Evolutionary conservation across 1,140 invertebrate genomes (phyloP), one percentile per base, ranked within the genome.

Genomic region (Acromyrmex charruanus): DNA sequence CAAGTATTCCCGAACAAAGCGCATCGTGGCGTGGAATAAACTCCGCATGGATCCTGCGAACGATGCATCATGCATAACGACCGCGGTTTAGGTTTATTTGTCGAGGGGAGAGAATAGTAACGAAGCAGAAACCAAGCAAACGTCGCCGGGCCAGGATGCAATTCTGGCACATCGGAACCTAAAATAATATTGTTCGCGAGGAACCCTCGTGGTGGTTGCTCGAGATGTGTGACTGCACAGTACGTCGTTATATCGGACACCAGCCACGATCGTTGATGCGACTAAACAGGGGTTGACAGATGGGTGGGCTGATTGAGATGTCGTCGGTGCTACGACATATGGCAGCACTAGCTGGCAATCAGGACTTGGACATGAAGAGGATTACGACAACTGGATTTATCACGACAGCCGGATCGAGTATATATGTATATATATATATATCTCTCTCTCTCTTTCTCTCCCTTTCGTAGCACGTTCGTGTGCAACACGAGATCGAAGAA

Each of bases 111-210:
- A 63, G 77, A 75, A 75, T 12, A 35, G 66, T 49, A 53, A 79
- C 79, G 81, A 68, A 69, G 69, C 66, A 81, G 82, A 86, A 88
- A 85, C 69, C 77, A 88, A 93, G 90, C 84, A 92, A 92, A 93
- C 85, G 72, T 63, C 51, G 44, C 59, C 53, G 68, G 58, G 44
- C 49, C 61, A 68, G 87, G 85, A 80, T 75, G 87, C 86, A 86
- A 87, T 92, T 93, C 87, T 65, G 59, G 21, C 18, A 65, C 88
- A 91, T 92, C 84, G 79, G 87, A 68, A 89, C 84, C 89, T 93
- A 84, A 91, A 92, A 94, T 93, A 94, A 94, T 93, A 94, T 94
- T 94, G 92, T 94, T 91, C 82, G 89, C 92, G 80, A 80, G 28
- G 77, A 75, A 88, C 88, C 89, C 89, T 87, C 71, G 61, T 21